These are phyloP conservation scores for Neodontobutis hainanensis DNA, from an alignment of 2,113 vertebrate genomes.

Conservation along the genomic window DNA sequence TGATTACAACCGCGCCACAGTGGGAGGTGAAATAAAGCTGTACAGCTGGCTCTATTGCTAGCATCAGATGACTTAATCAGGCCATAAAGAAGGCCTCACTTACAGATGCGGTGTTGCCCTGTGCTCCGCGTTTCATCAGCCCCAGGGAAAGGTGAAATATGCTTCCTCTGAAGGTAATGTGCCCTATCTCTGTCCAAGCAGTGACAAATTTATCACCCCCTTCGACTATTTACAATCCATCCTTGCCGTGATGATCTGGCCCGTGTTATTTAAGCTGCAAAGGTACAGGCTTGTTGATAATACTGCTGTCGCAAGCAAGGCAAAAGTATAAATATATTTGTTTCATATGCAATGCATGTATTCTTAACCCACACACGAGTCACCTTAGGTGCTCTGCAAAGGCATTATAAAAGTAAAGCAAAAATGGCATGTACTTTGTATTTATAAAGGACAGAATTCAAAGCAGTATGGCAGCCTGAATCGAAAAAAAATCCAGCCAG, in stretches of 20 bases:
- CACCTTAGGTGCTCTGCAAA: background rate
- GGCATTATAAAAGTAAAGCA: slow-evolving; percentile 23
- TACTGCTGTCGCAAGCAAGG: slow-evolving; percentile 33
- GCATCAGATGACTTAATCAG: slow-evolving; percentile 76
- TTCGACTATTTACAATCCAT: slow-evolving; percentile 76
- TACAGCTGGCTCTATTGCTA: slow-evolving; percentile 40
- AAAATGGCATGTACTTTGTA: background rate
- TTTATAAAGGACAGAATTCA: slow-evolving; percentile 1
- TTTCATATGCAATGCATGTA: slow-evolving; percentile 19
- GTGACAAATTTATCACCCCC: slow-evolving; percentile 75
- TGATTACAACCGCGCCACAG: slow-evolving; percentile 61
- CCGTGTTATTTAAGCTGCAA: slow-evolving; percentile 72
- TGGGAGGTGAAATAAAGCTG: slow-evolving; percentile 66
- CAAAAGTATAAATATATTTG: slow-evolving; percentile 22
- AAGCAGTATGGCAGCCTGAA: slow-evolving; percentile 2
- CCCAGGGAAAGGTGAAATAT: slow-evolving; percentile 77
- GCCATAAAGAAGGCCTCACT: slow-evolving; percentile 73
- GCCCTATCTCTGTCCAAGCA: slow-evolving; percentile 74
- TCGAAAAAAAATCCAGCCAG: slow-evolving; percentile 14
- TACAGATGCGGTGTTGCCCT: slow-evolving; percentile 66
- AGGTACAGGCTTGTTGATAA: slow-evolving; percentile 55
- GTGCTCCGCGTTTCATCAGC: slow-evolving; percentile 72
- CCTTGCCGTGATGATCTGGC: slow-evolving; percentile 63
- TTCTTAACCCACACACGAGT: slow-evolving; percentile 15
- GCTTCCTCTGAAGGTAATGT: slow-evolving; percentile 77